These are phyloP conservation scores for Caenorhabditis imperialis DNA, from an alignment of 2,888 invertebrate genomes.

Conservation along the genomic window DNA sequence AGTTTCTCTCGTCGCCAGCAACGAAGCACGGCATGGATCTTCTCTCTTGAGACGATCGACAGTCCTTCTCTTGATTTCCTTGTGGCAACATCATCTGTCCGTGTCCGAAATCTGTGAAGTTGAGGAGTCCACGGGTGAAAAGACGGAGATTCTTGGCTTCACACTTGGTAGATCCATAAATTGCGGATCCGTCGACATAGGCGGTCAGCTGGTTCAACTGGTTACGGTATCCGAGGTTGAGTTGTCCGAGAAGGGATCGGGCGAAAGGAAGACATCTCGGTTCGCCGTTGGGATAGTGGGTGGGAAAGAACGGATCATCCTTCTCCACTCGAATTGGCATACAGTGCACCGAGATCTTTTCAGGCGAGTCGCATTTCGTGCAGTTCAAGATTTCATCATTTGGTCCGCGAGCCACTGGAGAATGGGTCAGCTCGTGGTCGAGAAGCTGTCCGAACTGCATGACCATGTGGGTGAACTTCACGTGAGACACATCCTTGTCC, in stretches of 20 bases:
- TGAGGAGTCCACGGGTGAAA: conserved; percentile 80
- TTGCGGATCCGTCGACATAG: conserved; percentile 85
- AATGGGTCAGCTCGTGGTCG: conserved; percentile 84
- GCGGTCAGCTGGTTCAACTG: conserved; percentile 84
- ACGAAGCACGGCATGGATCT: conserved; percentile 75
- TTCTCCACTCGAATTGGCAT: conserved; percentile 91
- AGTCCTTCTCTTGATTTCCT: conserved; percentile 77
- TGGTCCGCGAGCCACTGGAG: conserved; percentile 75
- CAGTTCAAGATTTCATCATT: conserved; percentile 77
- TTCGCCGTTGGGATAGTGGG: conserved; percentile 87
- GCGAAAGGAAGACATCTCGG: conserved; percentile 94
- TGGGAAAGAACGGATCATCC: conserved; percentile 89
- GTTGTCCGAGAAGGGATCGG: conserved; percentile 93
- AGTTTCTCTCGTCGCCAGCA: conserved; percentile 74
- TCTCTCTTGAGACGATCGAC: conserved; percentile 69
- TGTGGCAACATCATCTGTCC: conserved; percentile 77
- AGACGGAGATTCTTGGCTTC: conserved; percentile 87
- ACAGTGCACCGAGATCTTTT: conserved; percentile 93
- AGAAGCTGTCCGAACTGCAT: conserved; percentile 96
- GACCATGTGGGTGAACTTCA: conserved; percentile 79
- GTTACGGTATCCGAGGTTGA: conserved; percentile 82
- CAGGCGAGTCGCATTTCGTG: conserved; percentile 86
- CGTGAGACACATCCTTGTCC: conserved; percentile 71
- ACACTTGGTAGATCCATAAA: conserved; percentile 92
- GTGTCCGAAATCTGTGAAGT: conserved; percentile 76